Percentiles rank a stretch among this genome's conserved stretches.
Evolutionary conservation across 1,140 invertebrate genomes (phyloP).

Genomic region (Drosophila sulfurigaster): DNA sequence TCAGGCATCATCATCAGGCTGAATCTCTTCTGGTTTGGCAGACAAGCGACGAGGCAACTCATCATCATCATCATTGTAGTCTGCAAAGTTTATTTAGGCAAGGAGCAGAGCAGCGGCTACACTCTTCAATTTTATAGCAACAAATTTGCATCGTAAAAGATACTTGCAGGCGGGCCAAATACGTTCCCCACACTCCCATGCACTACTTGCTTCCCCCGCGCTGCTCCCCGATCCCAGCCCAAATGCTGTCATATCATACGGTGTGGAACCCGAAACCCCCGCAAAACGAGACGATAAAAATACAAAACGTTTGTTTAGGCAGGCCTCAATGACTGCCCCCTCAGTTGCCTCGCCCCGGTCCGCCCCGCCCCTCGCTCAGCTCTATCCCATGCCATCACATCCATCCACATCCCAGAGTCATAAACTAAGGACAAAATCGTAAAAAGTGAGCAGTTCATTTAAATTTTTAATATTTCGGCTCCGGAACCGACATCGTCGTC

Average conservation of each 20-base stretch:
- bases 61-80: conserved; percentile 77
- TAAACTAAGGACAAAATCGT: conserved; percentile 83
- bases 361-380: not conserved
- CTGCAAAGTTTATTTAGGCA: conserved; percentile 83
- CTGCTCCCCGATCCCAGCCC: not conserved
- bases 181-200: conserved; percentile 11
- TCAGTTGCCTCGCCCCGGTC: not conserved
- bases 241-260: not conserved
- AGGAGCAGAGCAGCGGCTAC: conserved; percentile 65
- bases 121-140: conserved; percentile 83
- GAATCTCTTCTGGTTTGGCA: not conserved
- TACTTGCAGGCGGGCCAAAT: conserved; percentile 52
- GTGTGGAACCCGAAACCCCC: not conserved
- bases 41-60: conserved; percentile 34
- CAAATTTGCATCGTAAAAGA: conserved; percentile 83
- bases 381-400: conserved; percentile 19
- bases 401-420: conserved; percentile 46
- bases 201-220: conserved; percentile 49
- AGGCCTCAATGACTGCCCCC: conserved; percentile 44
- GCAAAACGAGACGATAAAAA: conserved; percentile 71
- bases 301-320: conserved; percentile 82
- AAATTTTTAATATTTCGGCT: conserved; percentile 81
- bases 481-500: conserved; percentile 36
- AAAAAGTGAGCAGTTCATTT: conserved; percentile 82
- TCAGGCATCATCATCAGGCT: conserved; percentile 15